phyloP scores from a whole-genome alignment of 2,797 vertebrate genomes.

The Pantherophis alleghaniensis region DNA sequence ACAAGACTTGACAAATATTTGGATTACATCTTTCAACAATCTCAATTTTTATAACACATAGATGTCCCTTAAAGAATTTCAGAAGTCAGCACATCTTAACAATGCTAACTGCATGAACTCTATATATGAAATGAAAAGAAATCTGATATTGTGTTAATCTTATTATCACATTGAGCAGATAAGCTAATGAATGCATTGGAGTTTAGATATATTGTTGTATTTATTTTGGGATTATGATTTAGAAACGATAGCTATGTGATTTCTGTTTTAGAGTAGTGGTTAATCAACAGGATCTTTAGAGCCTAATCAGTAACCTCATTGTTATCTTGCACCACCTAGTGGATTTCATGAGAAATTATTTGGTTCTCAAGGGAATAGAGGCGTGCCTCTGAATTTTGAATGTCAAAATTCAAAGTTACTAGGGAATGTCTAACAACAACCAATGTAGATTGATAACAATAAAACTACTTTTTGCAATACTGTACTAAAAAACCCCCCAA shows the following conservation, averaged over 20 bases:
- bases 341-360: conserved; percentile 27
- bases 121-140: background rate
- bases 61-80: background rate
- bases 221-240: background rate
- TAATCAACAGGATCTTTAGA: background rate
- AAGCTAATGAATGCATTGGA: background rate
- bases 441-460: background rate
- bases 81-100: background rate
- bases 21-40: background rate
- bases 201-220: background rate
- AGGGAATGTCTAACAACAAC: background rate
- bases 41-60: background rate
- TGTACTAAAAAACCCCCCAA: background rate
- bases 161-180: background rate
- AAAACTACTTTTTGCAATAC: background rate
- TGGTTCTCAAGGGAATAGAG: conserved; percentile 35
- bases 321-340: conserved; percentile 52
- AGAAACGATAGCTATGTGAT: background rate
- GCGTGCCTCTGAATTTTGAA: background rate
- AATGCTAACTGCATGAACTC: background rate
- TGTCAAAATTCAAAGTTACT: conserved; percentile 5
- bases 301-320: background rate
- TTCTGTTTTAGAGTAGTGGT: background rate
- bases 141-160: background rate
- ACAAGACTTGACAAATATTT: background rate